Evolutionary conservation across 2,113 vertebrate species (phyloP).

Genomic region (Herpetotheres cachinnans): DNA sequence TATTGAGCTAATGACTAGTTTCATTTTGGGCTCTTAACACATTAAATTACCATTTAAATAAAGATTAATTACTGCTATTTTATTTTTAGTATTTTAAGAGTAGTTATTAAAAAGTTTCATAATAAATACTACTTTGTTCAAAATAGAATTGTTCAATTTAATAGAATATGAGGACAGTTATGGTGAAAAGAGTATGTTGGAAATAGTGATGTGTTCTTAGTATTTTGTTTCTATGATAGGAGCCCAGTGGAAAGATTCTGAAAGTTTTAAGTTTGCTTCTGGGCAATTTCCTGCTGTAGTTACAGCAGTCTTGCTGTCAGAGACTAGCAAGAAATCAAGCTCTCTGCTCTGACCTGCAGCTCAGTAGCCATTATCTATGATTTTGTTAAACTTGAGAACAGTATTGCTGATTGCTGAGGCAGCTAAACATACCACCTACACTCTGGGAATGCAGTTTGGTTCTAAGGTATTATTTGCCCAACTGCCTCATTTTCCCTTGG

Average conservation of each 20-base stretch:
- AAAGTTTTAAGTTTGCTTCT: neutral
- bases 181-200: neutral
- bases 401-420: neutral
- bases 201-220: neutral
- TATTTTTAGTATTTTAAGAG: constrained; percentile 60
- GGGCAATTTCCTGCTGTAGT: neutral
- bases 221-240: neutral
- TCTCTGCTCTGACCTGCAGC: neutral
- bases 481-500: neutral
- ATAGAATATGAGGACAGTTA: neutral
- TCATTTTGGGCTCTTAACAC: constrained; percentile 45
- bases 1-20: constrained; percentile 54
- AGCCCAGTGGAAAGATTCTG: neutral
- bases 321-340: neutral
- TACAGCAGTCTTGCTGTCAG: neutral
- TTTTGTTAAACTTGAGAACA: neutral
- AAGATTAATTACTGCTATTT: constrained; percentile 56
- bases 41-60: constrained; percentile 62
- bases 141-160: neutral
- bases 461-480: neutral
- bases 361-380: neutral
- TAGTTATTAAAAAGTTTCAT: constrained; percentile 56
- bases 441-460: neutral
- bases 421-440: neutral
- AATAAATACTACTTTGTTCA: constrained; percentile 42